Conservation (phyloP, 2,797 vertebrate species). For the Astyanax mexicanus region DNA sequence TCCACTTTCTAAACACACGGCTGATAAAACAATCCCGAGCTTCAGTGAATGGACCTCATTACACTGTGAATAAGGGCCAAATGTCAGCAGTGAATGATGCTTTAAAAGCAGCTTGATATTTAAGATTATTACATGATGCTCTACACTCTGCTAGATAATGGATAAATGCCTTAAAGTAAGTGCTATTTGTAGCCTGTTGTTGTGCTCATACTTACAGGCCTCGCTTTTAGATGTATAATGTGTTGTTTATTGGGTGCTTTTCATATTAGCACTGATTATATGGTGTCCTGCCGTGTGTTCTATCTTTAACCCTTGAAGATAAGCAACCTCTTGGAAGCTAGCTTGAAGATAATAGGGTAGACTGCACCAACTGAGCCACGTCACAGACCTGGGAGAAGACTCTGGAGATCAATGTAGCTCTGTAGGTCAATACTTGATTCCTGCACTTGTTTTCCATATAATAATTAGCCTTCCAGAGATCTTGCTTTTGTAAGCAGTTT, state of each 20-base stretch:
- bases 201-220: neutral
- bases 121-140: neutral
- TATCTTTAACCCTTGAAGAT: neutral
- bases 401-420: neutral
- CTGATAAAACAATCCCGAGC: neutral
- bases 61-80: neutral
- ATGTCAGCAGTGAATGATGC: slow-evolving; percentile 8
- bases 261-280: neutral
- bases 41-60: slow-evolving; percentile 1
- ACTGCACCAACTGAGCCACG: neutral
- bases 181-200: neutral
- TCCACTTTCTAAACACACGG: slow-evolving; percentile 18
- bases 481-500: slow-evolving; percentile 65
- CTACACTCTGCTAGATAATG: neutral
- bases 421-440: neutral
- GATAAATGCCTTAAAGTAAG: neutral
- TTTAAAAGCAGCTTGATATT: neutral
- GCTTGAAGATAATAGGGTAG: neutral
- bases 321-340: neutral
- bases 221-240: no score
- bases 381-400: neutral
- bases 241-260: neutral
- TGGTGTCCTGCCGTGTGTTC: neutral
- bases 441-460: no score
- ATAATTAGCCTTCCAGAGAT: slow-evolving; percentile 25